Base-by-base conservation (phyloP, 2,888 invertebrate species). In the Ctenicera cuprea region DNA sequence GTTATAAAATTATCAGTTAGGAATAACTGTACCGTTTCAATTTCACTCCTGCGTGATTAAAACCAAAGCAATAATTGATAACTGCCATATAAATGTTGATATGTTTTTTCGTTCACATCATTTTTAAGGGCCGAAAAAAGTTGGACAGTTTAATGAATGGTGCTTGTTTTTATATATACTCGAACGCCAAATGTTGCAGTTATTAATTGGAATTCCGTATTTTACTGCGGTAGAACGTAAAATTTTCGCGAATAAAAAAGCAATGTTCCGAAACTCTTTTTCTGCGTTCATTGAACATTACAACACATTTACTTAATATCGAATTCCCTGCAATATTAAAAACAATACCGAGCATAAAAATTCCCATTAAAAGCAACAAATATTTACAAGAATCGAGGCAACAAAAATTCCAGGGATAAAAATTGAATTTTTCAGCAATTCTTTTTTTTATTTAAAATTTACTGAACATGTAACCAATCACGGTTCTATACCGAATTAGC, bases 131-230 rank as follows among this genome's bases (percentile, higher is more conserved):
- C 14, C 14, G 14, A 30, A 37, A 59, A 33, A 59, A 59, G 18
- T 37, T 12, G 9, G 1, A 0, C 20, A 14, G 16, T 18, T 11
- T 33, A 38, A 37, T 38, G 38, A 20, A 59, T n/a, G 14, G 20
- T 41, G 12, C n/a, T n/a, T 18, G 59, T 54, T 9, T 48, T 14
- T 14, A n/a, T n/a, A n/a, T 50, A 22, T 12, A 54, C 14, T 41
- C 14, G 37, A 38, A 20, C 18, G 22, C 59, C 59, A 59, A 59
- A 37, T 59, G 59, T 59, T 59, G 20, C 59, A 37, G 57, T 57
- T 57, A 38, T 38, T 59, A 59, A 59, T 59, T 18, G 38, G 12
- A 59, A 18, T 41, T 38, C 59, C 38, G 18, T 38, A 38, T 57
- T 57, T 38, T 18, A 11, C 50, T 16, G 57, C 11, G 33, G 26